Conservation (phyloP, 2,888 invertebrate species). For the Idaea aversata region DNA sequence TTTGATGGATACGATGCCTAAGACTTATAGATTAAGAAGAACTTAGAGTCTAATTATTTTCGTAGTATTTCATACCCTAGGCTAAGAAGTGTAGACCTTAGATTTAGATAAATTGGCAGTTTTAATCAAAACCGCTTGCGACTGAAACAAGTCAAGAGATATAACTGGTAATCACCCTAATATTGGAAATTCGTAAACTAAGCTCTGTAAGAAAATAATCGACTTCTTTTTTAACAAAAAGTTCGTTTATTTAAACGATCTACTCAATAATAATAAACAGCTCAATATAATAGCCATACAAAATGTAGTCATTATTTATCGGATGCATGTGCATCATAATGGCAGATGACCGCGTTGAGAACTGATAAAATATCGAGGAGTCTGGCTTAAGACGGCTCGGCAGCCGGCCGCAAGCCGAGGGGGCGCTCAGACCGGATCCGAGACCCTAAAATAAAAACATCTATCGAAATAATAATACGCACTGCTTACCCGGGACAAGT, state of each 20-base stretch:
- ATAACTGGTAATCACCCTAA: not conserved
- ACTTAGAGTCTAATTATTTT: too few relatives aligned
- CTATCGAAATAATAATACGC: slow-evolving; percentile 79
- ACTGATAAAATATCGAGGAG: slow-evolving; percentile 25
- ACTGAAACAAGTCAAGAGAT: too few relatives aligned
- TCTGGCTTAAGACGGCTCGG: slow-evolving; percentile 38
- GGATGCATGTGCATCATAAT: slow-evolving; percentile 12
- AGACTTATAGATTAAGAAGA: too few relatives aligned
- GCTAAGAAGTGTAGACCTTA: too few relatives aligned
- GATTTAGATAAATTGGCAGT: too few relatives aligned
- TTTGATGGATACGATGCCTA: not conserved
- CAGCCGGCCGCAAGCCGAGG: slow-evolving; percentile 63
- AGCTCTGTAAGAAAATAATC: not conserved
- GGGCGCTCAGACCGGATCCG: slow-evolving; percentile 76
- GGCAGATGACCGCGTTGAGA: slow-evolving; percentile 14
- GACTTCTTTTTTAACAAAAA: not conserved
- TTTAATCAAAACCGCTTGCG: too few relatives aligned
- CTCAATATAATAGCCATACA: slow-evolving; percentile 4
- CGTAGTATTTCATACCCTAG: too few relatives aligned
- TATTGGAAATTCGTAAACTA: not conserved
- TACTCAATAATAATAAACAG: slow-evolving; percentile 18
- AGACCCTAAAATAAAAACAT: slow-evolving; percentile 80
- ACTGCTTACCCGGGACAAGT: slow-evolving; percentile 74
- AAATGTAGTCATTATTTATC: slow-evolving; percentile 7
- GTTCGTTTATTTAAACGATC: slow-evolving; percentile 7